Base-by-base conservation (phyloP, 2,797 vertebrate genomes). In the Balearica regulorum region DNA sequence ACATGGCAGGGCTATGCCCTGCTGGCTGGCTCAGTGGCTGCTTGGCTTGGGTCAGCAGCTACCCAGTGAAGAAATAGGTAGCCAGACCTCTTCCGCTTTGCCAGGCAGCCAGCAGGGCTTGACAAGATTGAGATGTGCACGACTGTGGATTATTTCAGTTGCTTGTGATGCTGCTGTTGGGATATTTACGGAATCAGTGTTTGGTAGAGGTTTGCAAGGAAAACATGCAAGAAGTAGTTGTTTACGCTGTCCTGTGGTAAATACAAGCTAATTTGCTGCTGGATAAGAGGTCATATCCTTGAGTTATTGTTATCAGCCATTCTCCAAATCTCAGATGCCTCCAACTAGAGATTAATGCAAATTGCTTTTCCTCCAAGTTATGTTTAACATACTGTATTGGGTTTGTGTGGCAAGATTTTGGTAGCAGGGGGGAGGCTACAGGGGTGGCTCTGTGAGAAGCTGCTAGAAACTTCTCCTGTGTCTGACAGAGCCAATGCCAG, bases 1-100 rank as follows among this genome's bases (percentile, higher is more conserved):
- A 6, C 1, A 0, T 1, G 4, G 35, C 29, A 43, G 86, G 44
- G 35, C 26, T 25, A 0, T 57, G 75, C 15, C 15, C 39, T 2
- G 1, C 66, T 55, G 71, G 10, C 9, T 35, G 9, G 10, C 58
- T 48, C 6, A 1, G 15, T 33, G 62, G 21, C 43, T 26, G 6
- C 58, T 64, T 3, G 7, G 18, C 64, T 44, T 43, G 49, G 16
- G 13, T 43, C 44, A 43, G 11, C 41, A 70, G 14, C 72, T 69
- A 44, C 49, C 9, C 24, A 6, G 13, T 9, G 33, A 20, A 28
- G 8, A 68, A 44, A 13, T 1, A 62, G 44, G 13, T 1, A 62
- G 11, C 20, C 41, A 43, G 46, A 11, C 16, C 46, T 58, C 62
- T 62, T 26, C 39, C 85, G 48, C 39, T 29, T 39, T 5, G 22